phyloP scores from a whole-genome alignment of 2,888 invertebrate genomes.

The Synergus laeviventris region DNA sequence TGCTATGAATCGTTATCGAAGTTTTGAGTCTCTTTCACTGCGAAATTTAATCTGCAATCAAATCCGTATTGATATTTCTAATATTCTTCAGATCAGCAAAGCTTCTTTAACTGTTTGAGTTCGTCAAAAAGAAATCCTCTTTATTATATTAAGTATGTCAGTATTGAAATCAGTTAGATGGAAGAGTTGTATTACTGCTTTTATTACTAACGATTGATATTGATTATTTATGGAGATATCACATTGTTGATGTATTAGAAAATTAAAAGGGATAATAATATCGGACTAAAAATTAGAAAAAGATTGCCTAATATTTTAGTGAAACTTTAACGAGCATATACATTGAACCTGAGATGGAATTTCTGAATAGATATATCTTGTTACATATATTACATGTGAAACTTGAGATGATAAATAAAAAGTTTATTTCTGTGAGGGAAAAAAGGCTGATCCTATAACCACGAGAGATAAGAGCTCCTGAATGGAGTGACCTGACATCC shows the following conservation, averaged over 20 bases:
- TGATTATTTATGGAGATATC: not conserved
- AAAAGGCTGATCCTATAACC: not conserved
- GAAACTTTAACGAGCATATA: not conserved
- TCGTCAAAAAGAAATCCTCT: not conserved
- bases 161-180: conserved; percentile 1
- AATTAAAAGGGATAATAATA: not conserved
- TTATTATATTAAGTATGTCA: not conserved
- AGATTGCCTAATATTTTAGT: not conserved
- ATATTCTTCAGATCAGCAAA: not conserved
- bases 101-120: not conserved
- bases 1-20: conserved; percentile 1
- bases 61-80: not conserved
- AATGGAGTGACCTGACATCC: conserved; percentile 15
- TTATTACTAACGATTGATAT: not conserved
- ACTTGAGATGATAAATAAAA: conserved; percentile 19
- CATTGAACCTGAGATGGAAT: not conserved
- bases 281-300: not conserved
- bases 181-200: not conserved
- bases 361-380: conserved; percentile 6
- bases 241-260: not conserved
- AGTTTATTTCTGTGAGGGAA: not conserved
- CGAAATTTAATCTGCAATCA: not conserved
- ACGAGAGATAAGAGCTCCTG: conserved; percentile 25
- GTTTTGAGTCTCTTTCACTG: not conserved
- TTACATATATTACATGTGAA: not conserved